Base-by-base conservation (phyloP, 2,797 vertebrate species). In the Centroberyx gerrardi region DNA sequence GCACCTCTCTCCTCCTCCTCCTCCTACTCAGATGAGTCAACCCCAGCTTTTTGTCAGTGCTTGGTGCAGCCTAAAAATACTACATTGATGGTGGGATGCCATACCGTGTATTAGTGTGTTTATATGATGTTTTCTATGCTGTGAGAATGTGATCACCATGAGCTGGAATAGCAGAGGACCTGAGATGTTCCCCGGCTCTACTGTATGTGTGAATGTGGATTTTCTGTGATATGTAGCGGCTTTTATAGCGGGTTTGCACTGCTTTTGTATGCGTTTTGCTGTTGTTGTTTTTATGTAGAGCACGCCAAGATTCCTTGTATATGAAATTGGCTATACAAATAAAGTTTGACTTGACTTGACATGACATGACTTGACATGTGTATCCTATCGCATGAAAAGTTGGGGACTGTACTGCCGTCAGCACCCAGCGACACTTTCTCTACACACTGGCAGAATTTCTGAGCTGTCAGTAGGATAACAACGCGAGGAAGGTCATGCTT, bases 401-500 rank as follows among this genome's bases (percentile, higher is more conserved):
- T 70, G 49, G 51, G 64, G 74, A 83, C 80, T 36, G 56, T 82
- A 74, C 82, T 76, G 56, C 73, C 72, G 81, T 58, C 74, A 51
- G 72, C 80, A 61, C 72, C 68, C 70, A 42, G 58, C 62, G 56
- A 13, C 65, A 48, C 15, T 6, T 53, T 44, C 15, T n/a, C 9
- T 29, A 53, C 15, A 61, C 62, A 61, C 51, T 52, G 55, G 78
- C 68, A 64, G 83, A 76, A 79, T 65, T 63, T 77, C 80, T 6
- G 60, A 88, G 84, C 84, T 87, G 85, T 89, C 76, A 74, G 68
- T 71, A 65, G 84, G 86, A 90, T 87, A 91, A 90, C 86, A 87
- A 84, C 65, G 64, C 48, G 5, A 59, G 73, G 91, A 91, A 93
- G 92, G 91, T 92, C 92, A 91, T 44, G 62, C 86, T 94, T 92